These are phyloP conservation scores for Scaeva pyrastri DNA, from an alignment of 2,888 invertebrate genomes.

Conservation along the genomic window DNA sequence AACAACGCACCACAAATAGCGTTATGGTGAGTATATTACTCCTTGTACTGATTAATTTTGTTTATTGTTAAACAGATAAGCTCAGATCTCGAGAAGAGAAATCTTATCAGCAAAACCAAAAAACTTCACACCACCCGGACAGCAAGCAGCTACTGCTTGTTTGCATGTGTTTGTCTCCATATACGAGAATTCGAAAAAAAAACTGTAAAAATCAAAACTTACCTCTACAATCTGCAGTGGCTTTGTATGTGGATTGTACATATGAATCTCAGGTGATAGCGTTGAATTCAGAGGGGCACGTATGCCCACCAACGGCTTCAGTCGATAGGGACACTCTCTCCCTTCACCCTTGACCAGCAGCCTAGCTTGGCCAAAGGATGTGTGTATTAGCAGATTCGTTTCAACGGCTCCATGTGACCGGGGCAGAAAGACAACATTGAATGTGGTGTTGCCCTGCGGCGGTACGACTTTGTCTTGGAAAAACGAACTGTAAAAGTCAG, in stretches of 20 bases:
- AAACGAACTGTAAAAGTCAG: conserved; percentile 98
- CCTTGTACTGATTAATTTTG: neutral
- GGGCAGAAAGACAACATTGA: conserved; percentile 98
- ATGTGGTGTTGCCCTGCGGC: conserved; percentile 96
- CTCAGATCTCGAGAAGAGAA: neutral
- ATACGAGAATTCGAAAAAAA: neutral
- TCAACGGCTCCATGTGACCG: conserved; percentile 94
- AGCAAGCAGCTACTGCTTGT: neutral
- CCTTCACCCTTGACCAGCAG: conserved; percentile 94
- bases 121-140: neutral
- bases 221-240: conserved; percentile 93
- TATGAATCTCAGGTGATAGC: conserved; percentile 93
- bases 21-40: neutral
- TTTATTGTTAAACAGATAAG: neutral
- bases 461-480: conserved; percentile 97
- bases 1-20: neutral
- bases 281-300: conserved; percentile 96
- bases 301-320: conserved; percentile 95
- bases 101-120: neutral
- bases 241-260: conserved; percentile 97
- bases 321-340: conserved; percentile 94
- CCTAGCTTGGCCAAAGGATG: conserved; percentile 95
- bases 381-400: conserved; percentile 96
- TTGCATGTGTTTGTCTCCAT: neutral
- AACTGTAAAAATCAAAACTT: conserved; percentile 35